These are phyloP conservation scores for Dilophus febrilis DNA, from an alignment of 2,888 invertebrate genomes.

Conservation along the genomic window DNA sequence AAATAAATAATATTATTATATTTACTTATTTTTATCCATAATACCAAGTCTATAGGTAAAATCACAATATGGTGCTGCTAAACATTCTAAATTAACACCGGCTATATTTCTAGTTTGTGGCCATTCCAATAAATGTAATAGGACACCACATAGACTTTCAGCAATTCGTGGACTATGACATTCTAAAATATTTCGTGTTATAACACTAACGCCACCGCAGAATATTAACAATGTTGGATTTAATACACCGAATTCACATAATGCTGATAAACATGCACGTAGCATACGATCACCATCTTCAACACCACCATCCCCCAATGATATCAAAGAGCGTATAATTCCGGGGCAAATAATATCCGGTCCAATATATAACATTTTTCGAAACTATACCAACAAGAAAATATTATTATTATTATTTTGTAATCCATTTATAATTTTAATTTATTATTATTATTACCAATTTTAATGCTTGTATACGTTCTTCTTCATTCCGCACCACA, in stretches of 20 bases:
- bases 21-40: conserved; percentile 51
- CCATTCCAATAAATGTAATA: conserved; percentile 70
- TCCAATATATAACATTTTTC: conserved; percentile 43
- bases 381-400: conserved; percentile 17
- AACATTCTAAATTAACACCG: conserved; percentile 64
- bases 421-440: background rate
- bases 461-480: conserved; percentile 79
- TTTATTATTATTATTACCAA: conserved; percentile 34
- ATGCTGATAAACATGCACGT: conserved; percentile 67
- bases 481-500: conserved; percentile 77
- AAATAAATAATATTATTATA: conserved; percentile 5
- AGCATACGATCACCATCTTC: conserved; percentile 71
- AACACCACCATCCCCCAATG: conserved; percentile 61
- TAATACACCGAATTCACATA: conserved; percentile 76
- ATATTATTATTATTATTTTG: background rate
- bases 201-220: conserved; percentile 68
- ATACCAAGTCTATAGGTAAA: conserved; percentile 61
- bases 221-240: conserved; percentile 65
- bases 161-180: conserved; percentile 78
- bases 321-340: conserved; percentile 62
- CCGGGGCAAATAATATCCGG: conserved; percentile 55
- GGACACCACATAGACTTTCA: conserved; percentile 75
- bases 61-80: conserved; percentile 89
- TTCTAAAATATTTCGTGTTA: conserved; percentile 66
- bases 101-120: conserved; percentile 62